Percentiles rank a stretch among this genome's conserved stretches.
These are phyloP conservation scores for Pangasius sanitwongsei DNA, from an alignment of 2,797 vertebrate genomes.

Conservation along the genomic window DNA sequence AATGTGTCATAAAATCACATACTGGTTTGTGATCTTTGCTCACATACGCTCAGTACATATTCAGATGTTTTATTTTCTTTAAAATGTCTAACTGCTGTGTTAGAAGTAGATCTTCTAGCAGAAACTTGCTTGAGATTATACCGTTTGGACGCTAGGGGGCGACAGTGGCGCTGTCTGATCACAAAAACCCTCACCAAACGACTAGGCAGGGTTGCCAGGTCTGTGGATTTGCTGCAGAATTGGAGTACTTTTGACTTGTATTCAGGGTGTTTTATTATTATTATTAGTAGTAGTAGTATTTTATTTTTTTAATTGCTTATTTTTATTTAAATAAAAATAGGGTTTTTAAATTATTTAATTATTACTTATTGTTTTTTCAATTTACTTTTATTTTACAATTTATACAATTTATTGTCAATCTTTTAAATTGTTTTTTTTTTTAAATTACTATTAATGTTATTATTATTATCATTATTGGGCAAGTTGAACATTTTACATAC, in stretches of 20 bases:
- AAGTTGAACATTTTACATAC: not conserved
- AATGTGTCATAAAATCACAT: slow-evolving; percentile 73
- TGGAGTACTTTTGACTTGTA: not conserved
- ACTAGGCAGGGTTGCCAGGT: not conserved
- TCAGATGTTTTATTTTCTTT: not conserved
- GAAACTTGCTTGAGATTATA: not conserved
- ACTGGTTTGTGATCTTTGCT: not conserved
- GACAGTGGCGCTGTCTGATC: not conserved
- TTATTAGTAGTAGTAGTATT: not conserved
- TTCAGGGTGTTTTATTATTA: not conserved
- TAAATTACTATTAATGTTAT: too few relatives aligned
- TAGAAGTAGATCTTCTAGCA: not conserved
- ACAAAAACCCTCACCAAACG: not conserved
- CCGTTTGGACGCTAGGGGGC: slow-evolving; percentile 29
- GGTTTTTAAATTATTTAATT: too few relatives aligned
- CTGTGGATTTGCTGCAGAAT: not conserved
- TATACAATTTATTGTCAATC: too few relatives aligned
- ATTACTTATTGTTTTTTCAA: too few relatives aligned
- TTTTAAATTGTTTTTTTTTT: too few relatives aligned
- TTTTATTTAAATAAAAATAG: not conserved
- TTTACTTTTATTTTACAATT: too few relatives aligned
- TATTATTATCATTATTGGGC: not conserved
- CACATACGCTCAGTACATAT: not conserved
- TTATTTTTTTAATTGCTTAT: not conserved
- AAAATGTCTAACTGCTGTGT: not conserved